Evolutionary conservation across 1,140 invertebrate species (phyloP).

Genomic region (Lordiphosa mommai): DNA sequence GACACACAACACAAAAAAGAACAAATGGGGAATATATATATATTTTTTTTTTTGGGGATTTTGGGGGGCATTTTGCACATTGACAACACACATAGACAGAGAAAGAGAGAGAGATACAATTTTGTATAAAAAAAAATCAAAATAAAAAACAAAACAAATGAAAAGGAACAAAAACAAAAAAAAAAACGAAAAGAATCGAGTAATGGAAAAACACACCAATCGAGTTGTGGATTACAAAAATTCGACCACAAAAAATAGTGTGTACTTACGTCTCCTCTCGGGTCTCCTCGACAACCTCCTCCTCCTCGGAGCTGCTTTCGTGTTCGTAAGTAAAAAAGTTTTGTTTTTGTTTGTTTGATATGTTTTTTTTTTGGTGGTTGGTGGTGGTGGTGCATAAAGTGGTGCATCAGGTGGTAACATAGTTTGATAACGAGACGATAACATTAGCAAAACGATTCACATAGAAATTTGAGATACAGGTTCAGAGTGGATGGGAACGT

Average conservation of each 20-base stretch:
- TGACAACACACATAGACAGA: slow-evolving; percentile 39
- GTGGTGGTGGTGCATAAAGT: slow-evolving; percentile 43
- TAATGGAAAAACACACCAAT: slow-evolving; percentile 47
- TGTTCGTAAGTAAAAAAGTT: slow-evolving; percentile 63
- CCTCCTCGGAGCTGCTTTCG: slow-evolving; percentile 83
- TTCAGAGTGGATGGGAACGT: background rate
- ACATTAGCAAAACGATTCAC: slow-evolving; percentile 67
- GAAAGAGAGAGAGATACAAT: slow-evolving; percentile 49
- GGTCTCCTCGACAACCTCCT: slow-evolving; percentile 83
- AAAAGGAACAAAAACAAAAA: background rate
- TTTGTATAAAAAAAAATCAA: slow-evolving; percentile 32
- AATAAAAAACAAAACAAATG: slow-evolving; percentile 27
- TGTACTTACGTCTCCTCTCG: slow-evolving; percentile 85
- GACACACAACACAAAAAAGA: slow-evolving; percentile 28
- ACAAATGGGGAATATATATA: slow-evolving; percentile 13
- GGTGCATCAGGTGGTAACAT: too few relatives aligned
- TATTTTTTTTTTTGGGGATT: slow-evolving; percentile 3
- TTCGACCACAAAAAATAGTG: slow-evolving; percentile 50
- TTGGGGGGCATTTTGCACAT: slow-evolving; percentile 24
- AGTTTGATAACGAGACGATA: slow-evolving; percentile 61
- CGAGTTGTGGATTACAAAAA: slow-evolving; percentile 38
- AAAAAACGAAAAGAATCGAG: slow-evolving; percentile 21
- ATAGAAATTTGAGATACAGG: slow-evolving; percentile 19
- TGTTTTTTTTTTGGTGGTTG: slow-evolving; percentile 30
- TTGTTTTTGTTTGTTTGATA: slow-evolving; percentile 18